Evolutionary conservation across 2,888 invertebrate genomes (phyloP).

Genomic region (Philhelius pedissequus): DNA sequence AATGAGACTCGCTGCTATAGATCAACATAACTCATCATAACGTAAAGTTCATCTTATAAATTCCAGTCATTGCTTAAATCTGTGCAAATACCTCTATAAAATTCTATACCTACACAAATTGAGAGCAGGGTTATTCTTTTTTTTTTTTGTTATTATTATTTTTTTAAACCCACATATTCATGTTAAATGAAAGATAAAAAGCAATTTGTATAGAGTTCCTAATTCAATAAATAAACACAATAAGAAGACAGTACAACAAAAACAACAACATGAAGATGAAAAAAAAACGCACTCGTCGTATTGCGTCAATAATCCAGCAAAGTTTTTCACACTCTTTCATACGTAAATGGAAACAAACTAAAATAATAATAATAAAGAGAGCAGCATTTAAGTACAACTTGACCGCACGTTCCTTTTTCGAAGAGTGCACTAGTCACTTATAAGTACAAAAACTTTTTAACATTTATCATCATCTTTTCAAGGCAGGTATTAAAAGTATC

Average conservation of each 20-base stretch:
- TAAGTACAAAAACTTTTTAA: too few species aligned
- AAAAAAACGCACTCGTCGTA: constrained; percentile 47
- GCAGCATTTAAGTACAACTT: not conserved
- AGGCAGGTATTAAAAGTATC: too few species aligned
- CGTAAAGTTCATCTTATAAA: constrained; percentile 2
- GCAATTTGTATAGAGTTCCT: constrained; percentile 60
- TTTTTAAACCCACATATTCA: constrained; percentile 51
- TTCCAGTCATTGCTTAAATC: constrained; percentile 22
- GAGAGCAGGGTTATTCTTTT: constrained; percentile 59
- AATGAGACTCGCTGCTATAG: not conserved
- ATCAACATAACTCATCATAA: not conserved
- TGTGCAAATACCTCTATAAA: constrained; percentile 45
- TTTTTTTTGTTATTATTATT: not conserved
- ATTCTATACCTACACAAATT: constrained; percentile 36
- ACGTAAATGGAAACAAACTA: not conserved
- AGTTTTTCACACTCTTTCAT: constrained; percentile 43
- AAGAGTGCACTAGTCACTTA: too few species aligned
- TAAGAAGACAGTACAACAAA: constrained; percentile 10
- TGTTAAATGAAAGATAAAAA: constrained; percentile 66
- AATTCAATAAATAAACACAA: constrained; percentile 64
- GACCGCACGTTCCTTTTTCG: constrained; percentile 14
- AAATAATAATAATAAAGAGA: not conserved
- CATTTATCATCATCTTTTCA: too few species aligned
- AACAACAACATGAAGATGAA: too few species aligned
- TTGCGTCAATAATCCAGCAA: constrained; percentile 51